Conservation (phyloP, 2,113 vertebrate genomes). For the Sinocyclocheilus anophthalmus region DNA sequence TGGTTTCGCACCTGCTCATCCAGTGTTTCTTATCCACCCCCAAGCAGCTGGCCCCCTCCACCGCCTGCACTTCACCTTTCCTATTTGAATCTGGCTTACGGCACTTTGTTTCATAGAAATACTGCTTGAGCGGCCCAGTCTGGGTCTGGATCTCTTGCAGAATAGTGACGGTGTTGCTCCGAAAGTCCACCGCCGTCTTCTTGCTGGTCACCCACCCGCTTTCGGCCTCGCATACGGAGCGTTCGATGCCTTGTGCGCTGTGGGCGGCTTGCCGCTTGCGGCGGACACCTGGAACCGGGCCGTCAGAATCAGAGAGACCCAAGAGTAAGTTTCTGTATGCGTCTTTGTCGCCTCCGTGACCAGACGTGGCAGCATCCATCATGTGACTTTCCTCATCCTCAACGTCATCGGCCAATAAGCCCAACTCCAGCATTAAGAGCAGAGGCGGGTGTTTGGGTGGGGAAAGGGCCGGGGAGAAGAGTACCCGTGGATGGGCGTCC, state of each 20-base stretch:
- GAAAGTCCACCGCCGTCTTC: conserved; percentile 75
- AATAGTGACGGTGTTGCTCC: conserved; percentile 79
- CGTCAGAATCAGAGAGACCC: conserved; percentile 57
- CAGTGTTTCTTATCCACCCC: conserved; percentile 88
- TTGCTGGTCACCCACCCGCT: conserved; percentile 84
- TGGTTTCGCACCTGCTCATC: conserved; percentile 85
- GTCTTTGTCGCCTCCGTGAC: conserved; percentile 62
- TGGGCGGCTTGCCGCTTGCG: conserved; percentile 57
- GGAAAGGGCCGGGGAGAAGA: conserved; percentile 71
- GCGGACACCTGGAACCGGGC: conserved; percentile 52
- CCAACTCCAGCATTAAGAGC: conserved; percentile 74
- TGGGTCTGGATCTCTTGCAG: conserved; percentile 83
- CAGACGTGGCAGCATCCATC: conserved; percentile 45
- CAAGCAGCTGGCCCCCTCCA: conserved; percentile 77
- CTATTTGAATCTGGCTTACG: conserved; percentile 58
- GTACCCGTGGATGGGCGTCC: conserved; percentile 74
- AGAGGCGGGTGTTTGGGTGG: conserved; percentile 73
- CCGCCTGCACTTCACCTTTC: conserved; percentile 51
- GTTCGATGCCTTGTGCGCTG: conserved; percentile 70
- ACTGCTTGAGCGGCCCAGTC: conserved; percentile 83
- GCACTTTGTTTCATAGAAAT: conserved; percentile 90
- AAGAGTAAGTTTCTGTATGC: conserved; percentile 65
- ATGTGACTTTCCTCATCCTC: conserved; percentile 46
- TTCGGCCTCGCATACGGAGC: conserved; percentile 83
- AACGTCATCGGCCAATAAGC: conserved; percentile 61